phyloP scores from a whole-genome alignment of 2,113 vertebrate species.

The Atractosteus spatula region DNA sequence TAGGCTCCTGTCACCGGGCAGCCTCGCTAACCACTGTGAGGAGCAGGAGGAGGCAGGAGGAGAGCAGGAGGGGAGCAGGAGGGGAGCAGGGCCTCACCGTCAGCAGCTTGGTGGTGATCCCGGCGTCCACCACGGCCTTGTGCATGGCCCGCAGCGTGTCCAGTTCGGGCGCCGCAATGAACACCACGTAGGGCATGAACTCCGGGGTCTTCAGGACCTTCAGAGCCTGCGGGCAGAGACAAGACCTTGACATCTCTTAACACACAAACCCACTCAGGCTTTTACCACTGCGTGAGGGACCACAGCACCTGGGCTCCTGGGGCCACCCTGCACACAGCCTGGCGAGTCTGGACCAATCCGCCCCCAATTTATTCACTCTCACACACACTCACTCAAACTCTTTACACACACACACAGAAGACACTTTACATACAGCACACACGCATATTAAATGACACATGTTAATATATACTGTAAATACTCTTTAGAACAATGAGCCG shows the following conservation, averaged over 20 bases:
- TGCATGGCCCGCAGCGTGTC: slow-evolving; percentile 94
- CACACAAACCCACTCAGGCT: slow-evolving; percentile 16
- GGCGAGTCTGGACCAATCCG: no score
- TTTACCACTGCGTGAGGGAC: no score
- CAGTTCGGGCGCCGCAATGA: slow-evolving; percentile 91
- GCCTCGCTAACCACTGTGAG: no score
- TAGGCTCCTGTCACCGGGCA: no score
- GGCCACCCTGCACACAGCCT: no score
- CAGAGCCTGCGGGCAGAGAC: slow-evolving; percentile 74
- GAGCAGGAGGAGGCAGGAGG: neutral
- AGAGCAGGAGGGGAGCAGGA: no score
- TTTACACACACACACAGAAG: neutral
- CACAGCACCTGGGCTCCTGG: no score
- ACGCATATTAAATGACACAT: neutral
- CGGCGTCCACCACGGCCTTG: slow-evolving; percentile 94
- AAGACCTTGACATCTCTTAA: slow-evolving; percentile 44
- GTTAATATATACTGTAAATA: neutral
- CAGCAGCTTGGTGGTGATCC: slow-evolving; percentile 93
- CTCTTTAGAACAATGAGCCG: neutral
- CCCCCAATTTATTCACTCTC: no score
- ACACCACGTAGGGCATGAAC: slow-evolving; percentile 97
- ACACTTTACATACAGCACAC: neutral
- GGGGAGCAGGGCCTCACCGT: slow-evolving; percentile 69
- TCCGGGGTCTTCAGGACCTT: slow-evolving; percentile 93
- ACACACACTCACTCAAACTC: neutral